These are phyloP conservation scores for Dermochelys coriacea DNA, from an alignment of 2,797 vertebrate genomes.

Conservation along the genomic window DNA sequence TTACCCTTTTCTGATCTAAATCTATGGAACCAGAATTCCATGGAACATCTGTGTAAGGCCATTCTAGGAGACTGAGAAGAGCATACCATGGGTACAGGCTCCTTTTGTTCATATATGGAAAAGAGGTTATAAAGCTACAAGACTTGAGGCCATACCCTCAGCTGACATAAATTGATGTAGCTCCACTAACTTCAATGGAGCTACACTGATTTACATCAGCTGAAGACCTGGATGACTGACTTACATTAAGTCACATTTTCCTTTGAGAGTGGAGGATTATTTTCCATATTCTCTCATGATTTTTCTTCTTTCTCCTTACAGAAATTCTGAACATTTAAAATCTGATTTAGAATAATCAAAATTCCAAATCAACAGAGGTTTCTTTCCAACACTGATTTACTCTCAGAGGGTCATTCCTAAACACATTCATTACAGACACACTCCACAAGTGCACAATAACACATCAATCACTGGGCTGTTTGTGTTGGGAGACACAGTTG, in stretches of 20 bases:
- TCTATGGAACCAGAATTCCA: neutral
- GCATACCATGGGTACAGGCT: neutral
- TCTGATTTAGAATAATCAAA: conserved; percentile 63
- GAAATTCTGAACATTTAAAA: conserved; percentile 51
- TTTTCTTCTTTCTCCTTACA: conserved; percentile 40
- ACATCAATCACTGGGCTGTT: conserved; percentile 62
- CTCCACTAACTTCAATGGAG: neutral
- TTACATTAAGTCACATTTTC: neutral
- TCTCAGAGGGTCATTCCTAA: conserved; percentile 69
- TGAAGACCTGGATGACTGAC: neutral
- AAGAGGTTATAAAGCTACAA: neutral
- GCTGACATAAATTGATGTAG: neutral
- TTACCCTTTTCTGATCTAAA: neutral
- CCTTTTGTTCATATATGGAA: neutral
- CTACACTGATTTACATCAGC: neutral
- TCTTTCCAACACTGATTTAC: conserved; percentile 68
- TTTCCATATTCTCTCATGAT: neutral
- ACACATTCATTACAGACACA: conserved; percentile 65
- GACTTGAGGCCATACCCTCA: neutral
- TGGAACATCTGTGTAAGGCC: neutral
- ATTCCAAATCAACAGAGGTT: conserved; percentile 45
- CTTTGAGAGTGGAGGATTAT: neutral
- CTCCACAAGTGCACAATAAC: conserved; percentile 61
- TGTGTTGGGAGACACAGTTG: conserved; percentile 61
- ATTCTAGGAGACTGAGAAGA: neutral